Base-by-base conservation (phyloP, 2,888 invertebrate species). In the Pinctada fucata region DNA sequence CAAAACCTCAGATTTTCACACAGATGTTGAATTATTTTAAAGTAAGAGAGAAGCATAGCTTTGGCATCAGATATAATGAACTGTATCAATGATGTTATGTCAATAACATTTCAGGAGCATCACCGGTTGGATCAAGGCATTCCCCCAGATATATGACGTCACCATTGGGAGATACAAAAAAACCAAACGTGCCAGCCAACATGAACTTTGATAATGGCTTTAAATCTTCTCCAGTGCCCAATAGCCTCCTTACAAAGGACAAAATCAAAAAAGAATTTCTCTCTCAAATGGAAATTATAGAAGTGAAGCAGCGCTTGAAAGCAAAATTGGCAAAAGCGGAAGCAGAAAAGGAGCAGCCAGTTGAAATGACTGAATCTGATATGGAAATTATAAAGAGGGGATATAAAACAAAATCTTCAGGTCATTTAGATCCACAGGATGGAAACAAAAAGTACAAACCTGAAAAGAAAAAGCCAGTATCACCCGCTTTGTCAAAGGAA, bases 201-300 rank as follows among this genome's bases (percentile, higher is more conserved):
- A 31, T 31, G 31, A 31, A 31, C 49, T 79, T 47, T 72, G 79
- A 79, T 48, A 48, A n/a, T 8, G 75, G 79, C 47, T 79, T 72
- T 16, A n/a, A 63, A 47, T 45, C 50, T 6, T 50, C 48, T 10
- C 80, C 77, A n/a, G 75, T 78, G 10, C 49, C 58, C n/a, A 68
- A 77, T 5, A 78, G 80, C 68, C 66, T 78, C 3, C 50, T 80
- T 3, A 47, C 70, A 48, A 6, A 4, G 6, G 72, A 75, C 13
- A 77, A 78, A 52, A n/a, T 80, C 13, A 75, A 72, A 45, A 67
- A 75, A 48, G 80, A 75, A 49, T 80, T 80, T 49, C 52, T 58
- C 49, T 52, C 72, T 45, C 80, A 80, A 72, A 67, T 58, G 16
- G 67, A 78, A 45, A 63, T 66, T 4, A 63, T 67, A 45, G 77